Evolutionary conservation across 2,888 invertebrate genomes (phyloP).

Genomic region (Oasisia sp.): DNA sequence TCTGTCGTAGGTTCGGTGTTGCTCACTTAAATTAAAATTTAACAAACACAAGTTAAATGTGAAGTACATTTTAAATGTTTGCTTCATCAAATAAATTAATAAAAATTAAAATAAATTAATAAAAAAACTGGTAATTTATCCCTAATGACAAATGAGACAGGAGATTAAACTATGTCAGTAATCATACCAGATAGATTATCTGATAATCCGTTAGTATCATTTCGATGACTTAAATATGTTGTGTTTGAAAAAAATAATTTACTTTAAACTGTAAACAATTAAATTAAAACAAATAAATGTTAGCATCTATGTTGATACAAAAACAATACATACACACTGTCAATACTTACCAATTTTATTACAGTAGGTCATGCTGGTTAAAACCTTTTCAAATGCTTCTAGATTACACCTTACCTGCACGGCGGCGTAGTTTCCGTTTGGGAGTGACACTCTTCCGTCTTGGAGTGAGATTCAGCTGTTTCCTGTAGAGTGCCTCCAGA

Average conservation of each 20-base stretch:
- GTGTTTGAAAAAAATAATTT: too few relatives aligned
- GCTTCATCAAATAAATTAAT: neutral
- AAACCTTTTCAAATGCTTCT: neutral
- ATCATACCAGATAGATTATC: too few relatives aligned
- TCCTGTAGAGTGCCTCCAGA: constrained; percentile 44
- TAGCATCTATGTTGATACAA: neutral
- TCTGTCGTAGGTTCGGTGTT: neutral
- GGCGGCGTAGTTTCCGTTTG: constrained; percentile 43
- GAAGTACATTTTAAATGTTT: neutral
- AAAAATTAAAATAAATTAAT: too few relatives aligned
- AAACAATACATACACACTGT: neutral
- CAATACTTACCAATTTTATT: too few relatives aligned
- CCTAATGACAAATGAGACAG: too few relatives aligned
- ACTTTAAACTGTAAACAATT: neutral
- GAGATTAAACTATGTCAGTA: too few relatives aligned
- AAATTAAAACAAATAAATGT: neutral
- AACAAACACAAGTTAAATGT: neutral
- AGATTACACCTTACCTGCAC: constrained; percentile 46
- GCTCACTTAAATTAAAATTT: neutral
- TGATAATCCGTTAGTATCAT: too few relatives aligned
- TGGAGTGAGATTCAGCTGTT: constrained; percentile 46
- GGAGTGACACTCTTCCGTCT: constrained; percentile 41
- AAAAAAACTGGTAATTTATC: too few relatives aligned
- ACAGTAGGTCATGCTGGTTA: too few relatives aligned
- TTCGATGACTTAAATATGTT: too few relatives aligned